A percentile compares a stretch with the other conserved stretches of the same genome.
phyloP scores from a whole-genome alignment of 1,140 invertebrate genomes.

The Meloidogyne exigua region DNA sequence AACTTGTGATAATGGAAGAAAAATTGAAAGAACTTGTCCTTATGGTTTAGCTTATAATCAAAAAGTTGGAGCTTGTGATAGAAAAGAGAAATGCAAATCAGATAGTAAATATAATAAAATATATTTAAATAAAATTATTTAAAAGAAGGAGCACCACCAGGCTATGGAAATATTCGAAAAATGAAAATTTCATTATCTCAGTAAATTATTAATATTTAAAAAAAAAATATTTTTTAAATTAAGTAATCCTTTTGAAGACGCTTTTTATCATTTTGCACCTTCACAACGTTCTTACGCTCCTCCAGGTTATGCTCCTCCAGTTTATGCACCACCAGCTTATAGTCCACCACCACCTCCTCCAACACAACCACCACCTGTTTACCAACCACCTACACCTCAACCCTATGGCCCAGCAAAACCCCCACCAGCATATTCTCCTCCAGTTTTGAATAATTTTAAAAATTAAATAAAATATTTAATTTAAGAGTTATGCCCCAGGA shows the following conservation, averaged over 20 bases:
- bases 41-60: conserved; percentile 12
- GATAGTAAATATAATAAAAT: not conserved
- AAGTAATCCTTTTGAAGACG: not conserved
- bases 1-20: conserved; percentile 11
- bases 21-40: conserved; percentile 11
- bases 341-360: not conserved
- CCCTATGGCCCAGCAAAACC: not conserved
- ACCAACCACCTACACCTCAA: not conserved
- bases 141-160: conserved; percentile 1
- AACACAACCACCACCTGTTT: not conserved
- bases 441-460: not conserved
- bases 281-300: not conserved
- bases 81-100: not conserved
- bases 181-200: not conserved
- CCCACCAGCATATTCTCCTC: not conserved
- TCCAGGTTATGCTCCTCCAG: not conserved
- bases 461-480: not conserved
- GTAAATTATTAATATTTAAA: not conserved
- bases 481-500: not conserved
- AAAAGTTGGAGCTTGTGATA: conserved; percentile 4
- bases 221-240: not conserved
- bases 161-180: not conserved
- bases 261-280: not conserved
- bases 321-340: not conserved
- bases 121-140: not conserved